Evolutionary conservation across 2,888 invertebrate genomes (phyloP).

Genomic region (Apodemia duryi): DNA sequence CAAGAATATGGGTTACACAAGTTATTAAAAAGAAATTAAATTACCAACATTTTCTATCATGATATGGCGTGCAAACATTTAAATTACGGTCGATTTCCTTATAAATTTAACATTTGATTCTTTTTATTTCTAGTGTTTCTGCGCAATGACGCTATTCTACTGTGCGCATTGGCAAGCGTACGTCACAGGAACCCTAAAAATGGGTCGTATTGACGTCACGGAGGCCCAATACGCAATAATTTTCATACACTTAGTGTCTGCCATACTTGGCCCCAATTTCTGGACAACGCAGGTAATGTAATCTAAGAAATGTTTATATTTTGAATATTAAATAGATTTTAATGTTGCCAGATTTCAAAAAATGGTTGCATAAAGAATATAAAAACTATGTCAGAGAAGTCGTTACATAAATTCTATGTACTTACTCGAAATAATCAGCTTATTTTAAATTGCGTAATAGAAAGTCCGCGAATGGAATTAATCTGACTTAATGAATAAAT

Average conservation of each 20-base stretch:
- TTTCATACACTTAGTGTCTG: conserved; percentile 90
- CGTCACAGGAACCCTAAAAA: conserved; percentile 94
- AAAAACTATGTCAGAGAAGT: not conserved
- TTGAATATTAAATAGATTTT: not conserved
- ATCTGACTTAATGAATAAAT: not conserved
- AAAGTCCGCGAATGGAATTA: not conserved
- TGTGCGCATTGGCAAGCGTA: conserved; percentile 99
- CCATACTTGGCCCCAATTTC: conserved; percentile 90
- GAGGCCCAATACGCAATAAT: conserved; percentile 98
- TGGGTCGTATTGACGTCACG: conserved; percentile 97
- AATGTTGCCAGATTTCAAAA: conserved; percentile 2
- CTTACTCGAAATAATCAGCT: conserved; percentile 1
- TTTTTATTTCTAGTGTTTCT: conserved; percentile 86
- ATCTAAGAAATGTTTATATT: conserved; percentile 22
- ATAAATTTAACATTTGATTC: not conserved
- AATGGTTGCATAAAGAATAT: not conserved
- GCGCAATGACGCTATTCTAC: conserved; percentile 97
- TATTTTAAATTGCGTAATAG: conserved; percentile 4
- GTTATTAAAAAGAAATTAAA: too few relatives aligned
- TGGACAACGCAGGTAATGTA: conserved; percentile 85
- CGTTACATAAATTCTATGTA: not conserved
- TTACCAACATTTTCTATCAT: too few relatives aligned
- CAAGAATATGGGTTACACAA: too few relatives aligned
- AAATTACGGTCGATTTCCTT: too few relatives aligned
- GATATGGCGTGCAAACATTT: too few relatives aligned